Evolutionary conservation across 2,797 vertebrate genomes (phyloP).

Genomic region (Sebastes paucispinis): DNA sequence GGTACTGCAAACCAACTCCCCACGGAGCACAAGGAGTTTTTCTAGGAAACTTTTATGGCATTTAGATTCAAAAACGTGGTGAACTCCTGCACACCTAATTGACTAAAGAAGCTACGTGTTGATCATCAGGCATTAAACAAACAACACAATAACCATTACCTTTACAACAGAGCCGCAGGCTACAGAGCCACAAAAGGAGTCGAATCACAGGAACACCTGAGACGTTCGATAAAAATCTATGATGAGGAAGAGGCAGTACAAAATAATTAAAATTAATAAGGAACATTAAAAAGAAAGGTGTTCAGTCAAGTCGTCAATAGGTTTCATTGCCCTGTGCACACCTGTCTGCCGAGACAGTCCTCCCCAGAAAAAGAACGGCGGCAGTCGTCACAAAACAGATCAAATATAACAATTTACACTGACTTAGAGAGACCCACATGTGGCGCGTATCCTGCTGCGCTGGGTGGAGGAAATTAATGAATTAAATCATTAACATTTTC

Average conservation of each 20-base stretch:
- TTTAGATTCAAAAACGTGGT: neutral
- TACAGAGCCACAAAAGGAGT: neutral
- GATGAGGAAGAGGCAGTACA: neutral
- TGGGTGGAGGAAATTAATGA: neutral
- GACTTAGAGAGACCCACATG: neutral
- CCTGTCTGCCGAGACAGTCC: neutral
- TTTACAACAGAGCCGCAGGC: neutral
- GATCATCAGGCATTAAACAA: neutral
- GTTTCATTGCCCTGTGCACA: neutral
- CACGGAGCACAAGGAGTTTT: neutral
- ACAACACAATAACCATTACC: neutral
- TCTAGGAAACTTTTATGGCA: neutral
- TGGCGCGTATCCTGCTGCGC: neutral
- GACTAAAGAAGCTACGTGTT: neutral
- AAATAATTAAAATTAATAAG: neutral
- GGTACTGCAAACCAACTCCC: neutral
- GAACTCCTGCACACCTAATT: neutral
- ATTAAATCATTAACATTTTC: neutral
- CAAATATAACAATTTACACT: neutral
- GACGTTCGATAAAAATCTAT: neutral
- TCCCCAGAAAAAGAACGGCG: neutral
- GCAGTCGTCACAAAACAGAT: neutral
- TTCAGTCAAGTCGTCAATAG: neutral
- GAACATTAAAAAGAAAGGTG: neutral
- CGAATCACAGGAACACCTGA: neutral